These are phyloP conservation scores for Hippocampus abdominalis DNA, from an alignment of 2,113 vertebrate genomes.

Conservation along the genomic window DNA sequence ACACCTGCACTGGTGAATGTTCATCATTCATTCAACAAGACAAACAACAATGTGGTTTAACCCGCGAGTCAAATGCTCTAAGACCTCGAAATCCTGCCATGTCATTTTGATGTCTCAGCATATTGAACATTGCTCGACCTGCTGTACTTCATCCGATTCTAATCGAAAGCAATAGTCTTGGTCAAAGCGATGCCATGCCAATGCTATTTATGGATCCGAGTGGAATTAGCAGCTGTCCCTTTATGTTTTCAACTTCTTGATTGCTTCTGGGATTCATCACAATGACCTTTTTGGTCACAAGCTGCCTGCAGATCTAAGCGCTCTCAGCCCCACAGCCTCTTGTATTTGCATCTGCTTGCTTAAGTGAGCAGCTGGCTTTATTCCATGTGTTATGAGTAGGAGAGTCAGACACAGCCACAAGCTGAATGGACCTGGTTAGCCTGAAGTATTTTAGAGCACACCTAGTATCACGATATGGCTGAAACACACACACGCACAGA, in stretches of 20 bases:
- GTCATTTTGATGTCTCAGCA: not conserved
- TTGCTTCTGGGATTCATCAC: slow-evolving; percentile 7
- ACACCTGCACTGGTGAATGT: not conserved
- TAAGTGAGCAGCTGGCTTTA: slow-evolving; percentile 10
- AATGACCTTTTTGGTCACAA: slow-evolving; percentile 13
- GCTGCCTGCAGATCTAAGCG: not conserved
- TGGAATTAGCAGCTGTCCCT: slow-evolving; percentile 17
- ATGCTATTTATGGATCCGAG: slow-evolving; percentile 9
- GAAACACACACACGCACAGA: not conserved
- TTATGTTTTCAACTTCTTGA: slow-evolving; percentile 9
- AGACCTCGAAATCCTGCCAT: not conserved
- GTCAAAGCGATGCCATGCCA: slow-evolving; percentile 4
- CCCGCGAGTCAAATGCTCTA: not conserved
- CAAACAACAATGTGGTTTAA: not conserved
- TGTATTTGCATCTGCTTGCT: not conserved
- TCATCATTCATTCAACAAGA: not conserved
- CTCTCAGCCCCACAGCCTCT: not conserved
- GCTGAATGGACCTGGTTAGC: slow-evolving; percentile 5
- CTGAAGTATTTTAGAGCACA: not conserved
- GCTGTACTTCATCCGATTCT: slow-evolving; percentile 10
- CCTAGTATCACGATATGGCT: not conserved
- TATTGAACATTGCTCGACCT: slow-evolving; percentile 5
- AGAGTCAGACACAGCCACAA: not conserved
- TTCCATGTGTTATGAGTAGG: not conserved
- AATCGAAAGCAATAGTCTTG: slow-evolving; percentile 9